These are phyloP conservation scores for chimpanzee (Pan troglodytes) DNA, from an alignment of 2,113 vertebrate species.

Conservation along the genomic window DNA sequence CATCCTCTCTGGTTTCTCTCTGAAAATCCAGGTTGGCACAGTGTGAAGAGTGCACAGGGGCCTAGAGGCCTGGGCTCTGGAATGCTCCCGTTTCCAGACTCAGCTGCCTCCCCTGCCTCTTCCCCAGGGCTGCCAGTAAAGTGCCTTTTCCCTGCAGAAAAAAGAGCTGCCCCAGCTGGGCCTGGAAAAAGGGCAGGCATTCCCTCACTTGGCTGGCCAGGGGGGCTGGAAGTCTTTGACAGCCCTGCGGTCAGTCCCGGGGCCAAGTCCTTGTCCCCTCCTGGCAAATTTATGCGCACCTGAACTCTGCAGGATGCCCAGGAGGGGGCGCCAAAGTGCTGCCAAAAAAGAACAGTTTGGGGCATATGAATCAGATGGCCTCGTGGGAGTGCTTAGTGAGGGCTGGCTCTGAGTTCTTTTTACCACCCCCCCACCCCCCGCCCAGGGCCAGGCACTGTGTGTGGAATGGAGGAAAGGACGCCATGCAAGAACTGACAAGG, in stretches of 20 bases:
- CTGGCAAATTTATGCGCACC: not conserved
- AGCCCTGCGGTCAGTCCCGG: not conserved
- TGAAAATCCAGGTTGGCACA: not conserved
- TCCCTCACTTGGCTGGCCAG: not conserved
- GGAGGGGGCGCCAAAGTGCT: conserved; percentile 55
- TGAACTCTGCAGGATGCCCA: not conserved
- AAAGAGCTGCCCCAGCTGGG: too few relatives aligned
- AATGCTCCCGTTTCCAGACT: not conserved
- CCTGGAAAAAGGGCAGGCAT: too few relatives aligned
- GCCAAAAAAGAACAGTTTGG: not conserved
- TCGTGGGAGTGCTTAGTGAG: not conserved
- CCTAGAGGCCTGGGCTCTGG: not conserved
- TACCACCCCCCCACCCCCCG: not conserved
- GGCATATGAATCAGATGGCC: not conserved
- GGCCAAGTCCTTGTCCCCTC: rapidly evolving
- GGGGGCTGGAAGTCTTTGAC: not conserved
- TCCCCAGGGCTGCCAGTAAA: too few relatives aligned
- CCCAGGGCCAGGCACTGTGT: not conserved
- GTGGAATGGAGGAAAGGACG: not conserved
- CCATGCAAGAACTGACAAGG: not conserved
- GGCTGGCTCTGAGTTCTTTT: not conserved
- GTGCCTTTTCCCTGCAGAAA: not conserved
- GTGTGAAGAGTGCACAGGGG: not conserved
- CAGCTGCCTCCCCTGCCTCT: not conserved
- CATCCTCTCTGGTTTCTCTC: not conserved